Evolutionary conservation across 1,140 invertebrate genomes (phyloP), one percentile per base, ranked within the genome.

Genomic region (Sarcophaga bullata): DNA sequence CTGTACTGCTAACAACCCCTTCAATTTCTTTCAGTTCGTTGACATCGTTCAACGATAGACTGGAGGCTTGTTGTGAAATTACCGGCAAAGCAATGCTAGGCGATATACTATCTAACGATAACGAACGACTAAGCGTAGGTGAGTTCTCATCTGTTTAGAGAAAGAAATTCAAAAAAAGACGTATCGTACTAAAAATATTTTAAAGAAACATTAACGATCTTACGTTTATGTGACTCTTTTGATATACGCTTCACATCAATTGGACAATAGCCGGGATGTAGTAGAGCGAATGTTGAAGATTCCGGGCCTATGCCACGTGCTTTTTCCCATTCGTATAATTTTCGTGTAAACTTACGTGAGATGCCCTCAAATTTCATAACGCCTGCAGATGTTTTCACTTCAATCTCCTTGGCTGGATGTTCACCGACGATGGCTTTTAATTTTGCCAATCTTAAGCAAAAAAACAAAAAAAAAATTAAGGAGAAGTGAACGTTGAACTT

Each of bases 241-340:
- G 87, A 86, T 37, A 86, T 89, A 50, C 87, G 85, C 0, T 86
- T 82, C 47, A 90, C 87, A 82, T 88, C 86, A 9, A 89, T 85
- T 78, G 90, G 90, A 76, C 88, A 88, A 85, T 92, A 92, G 10
- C 92, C 92, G 0, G 93, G 92, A 86, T 93, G 93, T 0, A 97
- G 90, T 0, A 96, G 87, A 0, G 95, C 94, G 83, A 96, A 95
- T 0, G 95, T 96, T 0, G 95, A 96, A 0, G 93, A 93, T 89
- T 96, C 95, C 0, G 94, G 95, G 0, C 93, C 94, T 78, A 96
- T 96, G 5, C 95, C 95, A 75, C 93, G 91, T 48, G 95, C 94
- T 84, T 96, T 96, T 88, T 98, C 96, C 97, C 96, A 97, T 88
- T 97, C 96, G 88, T 96, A 96, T 0, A 97, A 91, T 87, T 97